Conservation (phyloP, 2,888 invertebrate genomes). For the Frankliniella intonsa region DNA sequence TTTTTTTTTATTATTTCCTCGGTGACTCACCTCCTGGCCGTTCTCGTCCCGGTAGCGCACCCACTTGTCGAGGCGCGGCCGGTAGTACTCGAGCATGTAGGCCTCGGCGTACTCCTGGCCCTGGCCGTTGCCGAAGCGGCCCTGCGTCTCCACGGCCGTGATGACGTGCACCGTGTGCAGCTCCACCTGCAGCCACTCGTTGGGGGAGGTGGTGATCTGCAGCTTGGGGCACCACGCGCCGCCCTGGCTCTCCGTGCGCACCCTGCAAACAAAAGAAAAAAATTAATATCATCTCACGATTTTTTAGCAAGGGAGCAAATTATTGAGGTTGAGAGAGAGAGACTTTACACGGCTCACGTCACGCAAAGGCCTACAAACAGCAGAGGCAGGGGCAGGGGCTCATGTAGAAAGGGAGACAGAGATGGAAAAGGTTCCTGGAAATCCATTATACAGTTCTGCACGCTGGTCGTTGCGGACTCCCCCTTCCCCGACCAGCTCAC, state of each 20-base stretch:
- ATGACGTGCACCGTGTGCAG: conserved; percentile 74
- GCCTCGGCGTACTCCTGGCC: conserved; percentile 82
- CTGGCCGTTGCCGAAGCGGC: conserved; percentile 86
- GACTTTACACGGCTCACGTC: too few relatives aligned
- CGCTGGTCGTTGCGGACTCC: too few relatives aligned
- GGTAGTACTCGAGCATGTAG: conserved; percentile 79
- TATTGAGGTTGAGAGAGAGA: background rate
- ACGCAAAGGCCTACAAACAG: too few relatives aligned
- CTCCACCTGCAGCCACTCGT: conserved; percentile 77
- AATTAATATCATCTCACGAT: background rate
- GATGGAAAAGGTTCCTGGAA: too few relatives aligned
- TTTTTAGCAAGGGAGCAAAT: background rate
- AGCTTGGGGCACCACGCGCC: conserved; percentile 91
- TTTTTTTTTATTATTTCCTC: too few relatives aligned
- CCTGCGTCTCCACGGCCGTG: conserved; percentile 76
- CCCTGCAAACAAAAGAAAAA: conserved; percentile 53
- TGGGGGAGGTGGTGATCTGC: conserved; percentile 70
- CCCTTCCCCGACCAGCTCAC: too few relatives aligned
- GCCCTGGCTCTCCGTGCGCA: conserved; percentile 74
- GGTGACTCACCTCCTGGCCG: conserved; percentile 67
- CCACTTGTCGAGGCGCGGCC: conserved; percentile 75
- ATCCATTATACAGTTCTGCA: too few relatives aligned
- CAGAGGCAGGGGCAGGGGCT: too few relatives aligned
- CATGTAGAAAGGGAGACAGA: too few relatives aligned
- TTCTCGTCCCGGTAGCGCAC: conserved; percentile 68